phyloP scores from a whole-genome alignment of 2,797 vertebrate genomes.

The Rhinogobio ventralis region DNA sequence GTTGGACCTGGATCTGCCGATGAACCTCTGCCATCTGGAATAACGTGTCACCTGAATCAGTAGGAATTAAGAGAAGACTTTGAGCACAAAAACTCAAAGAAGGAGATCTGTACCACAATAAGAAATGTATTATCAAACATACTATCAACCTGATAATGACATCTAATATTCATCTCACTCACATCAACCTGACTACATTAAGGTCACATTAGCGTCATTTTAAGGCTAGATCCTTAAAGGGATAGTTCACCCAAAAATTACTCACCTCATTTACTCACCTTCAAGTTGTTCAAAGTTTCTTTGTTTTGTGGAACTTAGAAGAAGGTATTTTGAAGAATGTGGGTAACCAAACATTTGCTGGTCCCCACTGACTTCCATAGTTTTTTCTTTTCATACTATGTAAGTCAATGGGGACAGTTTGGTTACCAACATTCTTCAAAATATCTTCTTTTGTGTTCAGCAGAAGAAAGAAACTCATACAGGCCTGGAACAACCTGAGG shows the following conservation, averaged over 20 bases:
- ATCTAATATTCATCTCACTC: neutral
- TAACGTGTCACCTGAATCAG: conserved; percentile 81
- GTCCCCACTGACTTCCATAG: too few species aligned
- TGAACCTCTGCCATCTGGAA: conserved; percentile 91
- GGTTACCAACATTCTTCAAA: too few species aligned
- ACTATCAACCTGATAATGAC: too few species aligned
- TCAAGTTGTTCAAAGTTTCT: neutral
- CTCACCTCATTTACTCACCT: too few species aligned
- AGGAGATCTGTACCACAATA: too few species aligned
- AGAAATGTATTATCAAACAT: neutral
- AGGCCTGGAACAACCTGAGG: too few species aligned
- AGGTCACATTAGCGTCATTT: neutral
- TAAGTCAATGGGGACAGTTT: neutral
- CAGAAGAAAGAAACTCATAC: too few species aligned
- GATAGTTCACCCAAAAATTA: too few species aligned
- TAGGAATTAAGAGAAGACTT: conserved; percentile 17
- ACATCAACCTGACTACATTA: neutral
- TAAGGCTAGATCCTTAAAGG: neutral
- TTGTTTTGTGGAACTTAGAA: neutral
- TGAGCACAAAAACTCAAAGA: neutral
- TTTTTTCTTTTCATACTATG: too few species aligned
- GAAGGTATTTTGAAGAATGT: neutral
- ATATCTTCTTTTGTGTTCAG: too few species aligned
- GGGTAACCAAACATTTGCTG: too few species aligned
- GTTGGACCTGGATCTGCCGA: conserved; percentile 87